Evolutionary conservation across 2,888 invertebrate genomes (phyloP).

Genomic region (Peribatodes rhomboidaria): DNA sequence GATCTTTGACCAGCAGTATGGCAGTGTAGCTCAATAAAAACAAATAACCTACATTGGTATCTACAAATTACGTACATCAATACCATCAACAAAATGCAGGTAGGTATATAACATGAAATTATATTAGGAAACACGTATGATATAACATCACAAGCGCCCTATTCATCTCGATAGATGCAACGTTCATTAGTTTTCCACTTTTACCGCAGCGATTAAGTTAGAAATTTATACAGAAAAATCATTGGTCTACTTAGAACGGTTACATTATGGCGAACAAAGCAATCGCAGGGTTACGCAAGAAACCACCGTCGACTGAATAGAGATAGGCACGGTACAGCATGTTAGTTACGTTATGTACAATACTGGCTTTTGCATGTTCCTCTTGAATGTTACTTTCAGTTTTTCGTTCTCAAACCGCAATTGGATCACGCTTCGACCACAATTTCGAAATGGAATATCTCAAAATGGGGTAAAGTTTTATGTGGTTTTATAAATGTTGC

Average conservation of each 20-base stretch:
- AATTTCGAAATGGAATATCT: neutral
- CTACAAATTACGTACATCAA: too few relatives aligned
- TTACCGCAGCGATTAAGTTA: slow-evolving; percentile 30
- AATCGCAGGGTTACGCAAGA: slow-evolving; percentile 62
- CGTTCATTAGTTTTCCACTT: slow-evolving; percentile 14
- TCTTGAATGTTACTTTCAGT: slow-evolving; percentile 13
- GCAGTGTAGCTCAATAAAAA: too few relatives aligned
- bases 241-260: slow-evolving; percentile 52
- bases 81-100: too few relatives aligned
- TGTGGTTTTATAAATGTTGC: neutral
- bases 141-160: neutral
- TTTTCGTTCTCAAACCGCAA: slow-evolving; percentile 16
- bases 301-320: slow-evolving; percentile 53
- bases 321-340: slow-evolving; percentile 43
- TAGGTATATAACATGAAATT: neutral
- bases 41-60: too few relatives aligned
- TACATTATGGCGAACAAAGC: slow-evolving; percentile 61
- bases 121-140: neutral
- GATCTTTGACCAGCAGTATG: too few relatives aligned
- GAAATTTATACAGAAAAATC: slow-evolving; percentile 29
- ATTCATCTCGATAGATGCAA: slow-evolving; percentile 11
- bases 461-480: neutral
- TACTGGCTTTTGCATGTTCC: neutral
- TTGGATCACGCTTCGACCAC: neutral
- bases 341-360: slow-evolving; percentile 21